Percentiles rank a stretch among this genome's conserved stretches.
These are phyloP conservation scores for Philypnodon macrostomus DNA, from an alignment of 2,797 vertebrate genomes.

Conservation along the genomic window DNA sequence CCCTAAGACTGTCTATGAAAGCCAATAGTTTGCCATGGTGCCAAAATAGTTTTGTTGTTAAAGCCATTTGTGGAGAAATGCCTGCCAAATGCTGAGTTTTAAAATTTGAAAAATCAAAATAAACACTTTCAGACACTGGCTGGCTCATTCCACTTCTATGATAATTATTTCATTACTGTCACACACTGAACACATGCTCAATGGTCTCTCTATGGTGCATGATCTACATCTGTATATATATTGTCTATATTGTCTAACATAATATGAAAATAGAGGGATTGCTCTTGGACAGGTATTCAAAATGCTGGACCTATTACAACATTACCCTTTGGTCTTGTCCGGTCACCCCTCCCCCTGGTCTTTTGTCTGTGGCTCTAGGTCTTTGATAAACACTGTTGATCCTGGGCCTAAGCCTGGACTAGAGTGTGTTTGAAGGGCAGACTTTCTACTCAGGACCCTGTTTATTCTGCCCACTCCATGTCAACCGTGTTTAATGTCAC, in stretches of 20 bases:
- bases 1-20: too few species aligned
- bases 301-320: too few species aligned
- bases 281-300: too few species aligned
- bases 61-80: not conserved
- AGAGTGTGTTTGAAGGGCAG: slow-evolving; percentile 66
- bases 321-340: not conserved
- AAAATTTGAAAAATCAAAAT: not conserved
- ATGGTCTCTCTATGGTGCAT: too few species aligned
- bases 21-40: too few species aligned
- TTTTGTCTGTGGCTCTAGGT: slow-evolving; percentile 45
- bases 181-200: not conserved
- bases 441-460: slow-evolving; percentile 62
- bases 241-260: too few species aligned
- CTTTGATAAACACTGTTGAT: slow-evolving; percentile 76
- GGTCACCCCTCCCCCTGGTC: slow-evolving; percentile 1
- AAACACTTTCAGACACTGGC: slow-evolving; percentile 5
- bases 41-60: too few species aligned
- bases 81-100: slow-evolving; percentile 5
- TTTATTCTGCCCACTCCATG: slow-evolving; percentile 70
- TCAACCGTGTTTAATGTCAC: slow-evolving; percentile 75
- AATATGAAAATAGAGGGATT: too few species aligned
- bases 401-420: slow-evolving; percentile 69
- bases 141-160: not conserved
- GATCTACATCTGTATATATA: too few species aligned
- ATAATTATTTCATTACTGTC: not conserved